Evolutionary conservation across 1,140 invertebrate species (phyloP).

Genomic region (Hyphantria cunea): DNA sequence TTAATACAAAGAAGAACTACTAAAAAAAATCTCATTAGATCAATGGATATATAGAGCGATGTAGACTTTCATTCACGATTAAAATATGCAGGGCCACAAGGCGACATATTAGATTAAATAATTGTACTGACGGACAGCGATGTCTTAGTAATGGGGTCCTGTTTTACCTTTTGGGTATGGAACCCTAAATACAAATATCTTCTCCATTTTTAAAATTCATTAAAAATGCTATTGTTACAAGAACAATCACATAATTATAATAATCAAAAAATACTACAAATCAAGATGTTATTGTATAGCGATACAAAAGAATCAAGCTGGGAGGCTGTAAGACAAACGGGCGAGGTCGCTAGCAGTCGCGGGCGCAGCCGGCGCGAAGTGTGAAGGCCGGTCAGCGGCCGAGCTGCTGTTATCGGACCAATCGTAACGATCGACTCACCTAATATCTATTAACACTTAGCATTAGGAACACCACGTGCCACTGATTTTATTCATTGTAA

Average conservation of each 20-base stretch:
- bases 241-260: slow-evolving; percentile 6
- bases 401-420: slow-evolving; percentile 69
- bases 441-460: slow-evolving; percentile 48
- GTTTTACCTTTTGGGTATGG: too few species aligned
- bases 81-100: too few species aligned
- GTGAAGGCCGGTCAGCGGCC: slow-evolving; percentile 78
- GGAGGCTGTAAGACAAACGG: slow-evolving; percentile 47
- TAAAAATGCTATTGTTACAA: slow-evolving; percentile 1
- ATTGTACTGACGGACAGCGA: too few species aligned
- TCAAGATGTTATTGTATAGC: slow-evolving; percentile 9
- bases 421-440: slow-evolving; percentile 57
- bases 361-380: slow-evolving; percentile 52
- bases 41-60: too few species aligned
- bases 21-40: too few species aligned
- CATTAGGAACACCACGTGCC: slow-evolving; percentile 61
- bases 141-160: too few species aligned
- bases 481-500: slow-evolving; percentile 39
- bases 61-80: too few species aligned
- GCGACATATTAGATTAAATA: too few species aligned
- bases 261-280: slow-evolving; percentile 1
- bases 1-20: too few species aligned
- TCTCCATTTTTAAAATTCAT: too few species aligned
- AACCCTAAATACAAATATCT: too few species aligned
- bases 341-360: slow-evolving; percentile 56
- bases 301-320: slow-evolving; percentile 39